Evolutionary conservation across 2,797 vertebrate genomes (phyloP), one percentile per base, ranked within the genome.

Genomic region (Anomalospiza imberbis): DNA sequence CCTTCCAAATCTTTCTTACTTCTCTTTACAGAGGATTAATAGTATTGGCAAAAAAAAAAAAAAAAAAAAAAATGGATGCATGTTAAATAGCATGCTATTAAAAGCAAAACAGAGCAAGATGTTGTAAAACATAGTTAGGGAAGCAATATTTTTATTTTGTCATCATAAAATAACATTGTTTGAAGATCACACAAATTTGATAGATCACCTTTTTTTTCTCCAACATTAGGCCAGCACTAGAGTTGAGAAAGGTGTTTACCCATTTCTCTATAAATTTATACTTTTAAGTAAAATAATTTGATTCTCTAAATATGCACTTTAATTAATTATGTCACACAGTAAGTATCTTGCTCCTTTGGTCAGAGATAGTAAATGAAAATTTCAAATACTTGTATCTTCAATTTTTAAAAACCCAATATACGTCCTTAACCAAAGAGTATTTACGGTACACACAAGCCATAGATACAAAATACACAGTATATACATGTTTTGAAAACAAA

Each of bases 141-240:
- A 98, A 97, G 92, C 88, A 96, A 68, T 97, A 88, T 93, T 97
- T 98, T 97, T 97, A 97, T 97, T 97, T 95, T 93, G 84, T 95
- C 97, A 97, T 96, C 92, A 95, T 96, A 95, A 96, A 96, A 81
- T 95, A 97, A 97, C 94, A 97, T 95, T 88, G 95, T 78, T 95
- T 97, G 42, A 95, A 94, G 96, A 95, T 85, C 83, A 97, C 80
- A 97, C 76, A 86, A 92, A 88, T 96, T 90, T 85, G 91, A 96
- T 94, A 93, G 82, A 84, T 80, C 42, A 74, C 91, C 32, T 90
- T 82, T 85, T 75, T 68, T 66, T 89, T 32, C 58, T 92, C 85
- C 85, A 68, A 95, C 81, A 84, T 76, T 72, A 95, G 76, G 81
- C 66, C 90, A 95, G 57, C 67, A 62, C 72, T 90, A 68, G 55